phyloP scores from a whole-genome alignment of 2,888 invertebrate genomes.

The Blastobasis lacticolella region DNA sequence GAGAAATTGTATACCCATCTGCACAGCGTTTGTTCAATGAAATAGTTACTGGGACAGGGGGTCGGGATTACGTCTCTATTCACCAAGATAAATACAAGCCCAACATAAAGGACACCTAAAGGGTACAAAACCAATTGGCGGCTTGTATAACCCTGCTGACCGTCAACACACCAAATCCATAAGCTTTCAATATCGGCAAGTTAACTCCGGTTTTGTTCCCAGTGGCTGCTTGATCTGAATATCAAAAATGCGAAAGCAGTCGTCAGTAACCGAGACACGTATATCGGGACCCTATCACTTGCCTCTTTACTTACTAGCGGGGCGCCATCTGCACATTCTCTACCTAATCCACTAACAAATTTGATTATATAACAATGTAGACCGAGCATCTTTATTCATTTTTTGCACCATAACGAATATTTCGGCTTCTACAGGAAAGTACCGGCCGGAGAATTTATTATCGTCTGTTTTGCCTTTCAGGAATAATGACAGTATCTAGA shows the following conservation, averaged over 20 bases:
- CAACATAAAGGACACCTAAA: no score
- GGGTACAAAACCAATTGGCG: no score
- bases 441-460: background rate
- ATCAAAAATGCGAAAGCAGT: slow-evolving; percentile 70
- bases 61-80: no score
- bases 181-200: slow-evolving; percentile 71
- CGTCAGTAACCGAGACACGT: slow-evolving; percentile 70
- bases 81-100: no score
- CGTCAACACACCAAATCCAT: slow-evolving; percentile 43
- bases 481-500: slow-evolving; percentile 2
- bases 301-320: slow-evolving; percentile 68
- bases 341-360: slow-evolving; percentile 67
- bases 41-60: no score
- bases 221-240: slow-evolving; percentile 68
- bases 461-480: slow-evolving; percentile 1
- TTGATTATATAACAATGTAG: slow-evolving; percentile 62
- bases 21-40: no score
- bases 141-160: no score
- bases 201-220: slow-evolving; percentile 71
- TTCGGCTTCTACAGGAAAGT: background rate
- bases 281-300: slow-evolving; percentile 72
- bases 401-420: background rate
- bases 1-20: no score
- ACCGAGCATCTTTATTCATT: slow-evolving; percentile 26
- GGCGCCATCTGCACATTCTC: slow-evolving; percentile 69